Evolutionary conservation across 2,888 invertebrate genomes (phyloP).

Genomic region (Eledone cirrhosa): DNA sequence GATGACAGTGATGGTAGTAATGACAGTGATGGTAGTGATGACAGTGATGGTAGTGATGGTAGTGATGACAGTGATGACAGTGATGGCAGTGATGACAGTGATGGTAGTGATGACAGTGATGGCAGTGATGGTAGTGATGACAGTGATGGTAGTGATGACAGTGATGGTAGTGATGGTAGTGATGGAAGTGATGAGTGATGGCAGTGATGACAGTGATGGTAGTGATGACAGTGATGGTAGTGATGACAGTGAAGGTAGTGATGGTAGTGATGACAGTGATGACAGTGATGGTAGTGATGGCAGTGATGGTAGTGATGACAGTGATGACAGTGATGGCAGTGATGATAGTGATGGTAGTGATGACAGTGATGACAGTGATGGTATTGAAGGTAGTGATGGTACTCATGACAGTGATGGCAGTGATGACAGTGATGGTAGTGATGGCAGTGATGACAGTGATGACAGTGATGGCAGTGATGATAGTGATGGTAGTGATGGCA

Average conservation of each 20-base stretch:
- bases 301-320: not conserved
- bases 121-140: not conserved
- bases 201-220: conserved; percentile 7
- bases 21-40: not conserved
- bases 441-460: conserved; percentile 4
- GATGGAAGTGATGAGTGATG: not conserved
- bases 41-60: not conserved
- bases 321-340: not conserved
- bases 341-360: not conserved
- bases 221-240: not conserved
- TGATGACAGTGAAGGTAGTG: too few species aligned
- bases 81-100: not conserved
- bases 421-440: conserved; percentile 4
- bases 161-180: not conserved
- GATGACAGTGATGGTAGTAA: not conserved
- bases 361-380: too few species aligned
- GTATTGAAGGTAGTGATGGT: too few species aligned
- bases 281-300: not conserved
- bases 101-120: not conserved
- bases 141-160: not conserved
- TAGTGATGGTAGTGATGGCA: not conserved
- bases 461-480: not conserved
- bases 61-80: not conserved
- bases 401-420: not conserved
- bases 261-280: too few species aligned